Evolutionary conservation across 2,888 invertebrate species (phyloP), one percentile per base, ranked within the genome.

Genomic region (Cheilosia urbana): DNA sequence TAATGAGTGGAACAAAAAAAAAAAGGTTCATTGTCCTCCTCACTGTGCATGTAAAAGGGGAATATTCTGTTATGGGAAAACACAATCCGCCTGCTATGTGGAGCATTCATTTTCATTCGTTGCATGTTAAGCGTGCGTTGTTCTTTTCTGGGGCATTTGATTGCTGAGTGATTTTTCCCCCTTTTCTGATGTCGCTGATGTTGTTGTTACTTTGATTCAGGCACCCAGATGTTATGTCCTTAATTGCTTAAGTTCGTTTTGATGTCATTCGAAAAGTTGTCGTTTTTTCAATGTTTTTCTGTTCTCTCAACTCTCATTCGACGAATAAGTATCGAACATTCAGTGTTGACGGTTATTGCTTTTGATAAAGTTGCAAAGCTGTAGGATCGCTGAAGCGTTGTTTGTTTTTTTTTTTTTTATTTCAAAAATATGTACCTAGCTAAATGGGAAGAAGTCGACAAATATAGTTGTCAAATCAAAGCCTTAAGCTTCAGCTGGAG

Each of bases 211-310:
- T 78, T 30, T 63, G 37, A 57, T 65, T 40, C 34, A 57, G 58
- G 68, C 80, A 85, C 37, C 76, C 72, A 72, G 76, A 76, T 85
- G 80, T 71, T 73, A 24, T 51, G 80, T 77, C 81, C 76, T 72
- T 85, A 85, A 85, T 85, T 85, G 80, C 76, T 80, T 81, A 77
- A 85, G 80, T 85, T 85, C 80, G 72, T 80, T 85, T 85, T 58
- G 85, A 80, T 85, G 85, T 85, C 76, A 73, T 68, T 80, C 62
- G 80, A 68, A 85, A 71, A 77, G 42, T 73, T 78, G 63, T n/a
- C 57, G 40, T 49, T 83, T 83, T 66, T 60, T 49, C n/a, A 6
- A 11, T 62, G 1, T 1, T 7, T 49, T 57, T 51, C 1, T 30
- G 9, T 66, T 34, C n/a, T n/a, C n/a, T n/a, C n/a, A n/a, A n/a